Evolutionary conservation across 1,140 invertebrate species (phyloP).

Genomic region (Pachyrhynchus sulphureomaculatus): DNA sequence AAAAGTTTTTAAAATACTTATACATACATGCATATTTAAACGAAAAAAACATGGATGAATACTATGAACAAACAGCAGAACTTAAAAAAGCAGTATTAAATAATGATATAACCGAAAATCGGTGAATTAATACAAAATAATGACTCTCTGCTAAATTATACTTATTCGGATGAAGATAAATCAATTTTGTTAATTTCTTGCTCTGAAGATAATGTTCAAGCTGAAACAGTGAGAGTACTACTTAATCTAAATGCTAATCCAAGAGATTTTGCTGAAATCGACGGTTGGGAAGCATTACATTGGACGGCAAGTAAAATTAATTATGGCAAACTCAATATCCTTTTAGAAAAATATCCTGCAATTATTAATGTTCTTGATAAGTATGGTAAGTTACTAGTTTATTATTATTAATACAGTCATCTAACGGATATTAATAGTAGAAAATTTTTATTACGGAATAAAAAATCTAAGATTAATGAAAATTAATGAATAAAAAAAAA

Average conservation of each 20-base stretch:
- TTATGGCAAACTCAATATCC: slow-evolving; percentile 53
- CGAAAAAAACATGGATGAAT: too few species aligned
- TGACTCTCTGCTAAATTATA: neutral
- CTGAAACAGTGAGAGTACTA: slow-evolving; percentile 31
- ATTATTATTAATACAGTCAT: too few species aligned
- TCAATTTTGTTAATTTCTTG: neutral
- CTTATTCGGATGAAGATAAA: neutral
- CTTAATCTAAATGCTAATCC: slow-evolving; percentile 36
- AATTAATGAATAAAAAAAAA: too few species aligned
- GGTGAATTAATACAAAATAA: neutral
- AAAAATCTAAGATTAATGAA: too few species aligned
- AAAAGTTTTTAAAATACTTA: too few species aligned
- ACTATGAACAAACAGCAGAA: too few species aligned
- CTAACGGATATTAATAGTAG: too few species aligned
- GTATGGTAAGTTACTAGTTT: too few species aligned
- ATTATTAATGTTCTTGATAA: slow-evolving; percentile 4
- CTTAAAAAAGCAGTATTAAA: neutral
- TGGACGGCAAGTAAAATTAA: slow-evolving; percentile 63
- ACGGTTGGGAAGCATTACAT: slow-evolving; percentile 53
- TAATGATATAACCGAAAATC: neutral
- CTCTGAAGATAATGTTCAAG: slow-evolving; percentile 10
- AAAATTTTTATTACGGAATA: too few species aligned
- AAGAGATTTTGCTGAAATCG: slow-evolving; percentile 10
- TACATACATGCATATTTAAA: too few species aligned
- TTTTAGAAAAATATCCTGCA: slow-evolving; percentile 53